phyloP scores from a whole-genome alignment of 2,888 invertebrate genomes.

The Ecdyonurus torrentis region DNA sequence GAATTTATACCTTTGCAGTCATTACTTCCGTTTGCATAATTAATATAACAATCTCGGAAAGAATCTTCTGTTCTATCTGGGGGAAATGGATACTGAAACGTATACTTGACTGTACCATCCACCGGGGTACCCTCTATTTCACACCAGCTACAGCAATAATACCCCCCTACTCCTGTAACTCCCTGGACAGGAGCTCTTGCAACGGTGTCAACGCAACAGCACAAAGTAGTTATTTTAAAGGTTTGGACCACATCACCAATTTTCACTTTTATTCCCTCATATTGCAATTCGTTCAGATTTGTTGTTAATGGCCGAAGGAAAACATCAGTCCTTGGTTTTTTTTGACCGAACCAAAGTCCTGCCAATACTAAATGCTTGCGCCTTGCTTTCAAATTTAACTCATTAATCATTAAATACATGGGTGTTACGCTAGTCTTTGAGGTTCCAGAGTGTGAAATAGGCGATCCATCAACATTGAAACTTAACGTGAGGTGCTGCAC shows the following conservation, averaged over 20 bases:
- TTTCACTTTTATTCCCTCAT: neutral
- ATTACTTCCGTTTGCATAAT: neutral
- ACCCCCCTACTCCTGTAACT: neutral
- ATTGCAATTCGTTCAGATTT: neutral
- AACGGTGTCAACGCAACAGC: neutral
- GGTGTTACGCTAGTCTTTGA: neutral
- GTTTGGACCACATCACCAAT: neutral
- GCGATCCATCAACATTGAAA: slow-evolving; percentile 1
- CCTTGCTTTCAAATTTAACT: neutral
- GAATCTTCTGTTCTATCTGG: neutral
- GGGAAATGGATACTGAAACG: neutral
- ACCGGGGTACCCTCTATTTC: neutral
- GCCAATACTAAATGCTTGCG: neutral
- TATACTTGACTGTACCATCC: neutral
- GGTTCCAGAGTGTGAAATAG: neutral
- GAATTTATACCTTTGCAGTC: neutral
- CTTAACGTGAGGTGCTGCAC: neutral
- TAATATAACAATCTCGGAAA: neutral
- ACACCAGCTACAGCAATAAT: slow-evolving; percentile 1
- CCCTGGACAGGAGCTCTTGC: neutral
- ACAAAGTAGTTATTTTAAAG: neutral
- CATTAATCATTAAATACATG: neutral
- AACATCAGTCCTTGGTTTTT: neutral
- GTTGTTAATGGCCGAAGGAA: neutral
- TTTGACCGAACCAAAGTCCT: neutral